Evolutionary conservation across 2,797 vertebrate genomes (phyloP).

Genomic region (Sebastes nivosus): DNA sequence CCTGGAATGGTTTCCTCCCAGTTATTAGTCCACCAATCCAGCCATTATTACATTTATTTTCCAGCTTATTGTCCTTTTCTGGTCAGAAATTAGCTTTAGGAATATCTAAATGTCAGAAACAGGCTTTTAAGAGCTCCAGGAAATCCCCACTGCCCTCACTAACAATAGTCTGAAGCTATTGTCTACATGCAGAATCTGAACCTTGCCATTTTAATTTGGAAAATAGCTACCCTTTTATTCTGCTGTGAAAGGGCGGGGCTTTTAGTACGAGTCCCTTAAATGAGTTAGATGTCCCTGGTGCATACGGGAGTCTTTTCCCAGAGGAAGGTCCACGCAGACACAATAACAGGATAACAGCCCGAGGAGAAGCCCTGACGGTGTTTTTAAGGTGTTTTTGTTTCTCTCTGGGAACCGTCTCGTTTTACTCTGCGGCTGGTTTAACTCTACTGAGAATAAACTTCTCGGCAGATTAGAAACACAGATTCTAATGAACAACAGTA

Average conservation of each 20-base stretch:
- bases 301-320: constrained; percentile 42
- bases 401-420: constrained; percentile 33
- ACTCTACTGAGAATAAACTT: constrained; percentile 33
- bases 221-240: constrained; percentile 62
- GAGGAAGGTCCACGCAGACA: constrained; percentile 50
- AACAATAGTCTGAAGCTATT: not conserved
- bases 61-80: not conserved
- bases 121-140: constrained; percentile 15
- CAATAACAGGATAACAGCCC: constrained; percentile 80
- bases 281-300: constrained; percentile 49
- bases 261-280: constrained; percentile 44
- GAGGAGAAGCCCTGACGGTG: constrained; percentile 51
- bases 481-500: constrained; percentile 13
- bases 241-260: constrained; percentile 50
- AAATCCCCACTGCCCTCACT: not conserved
- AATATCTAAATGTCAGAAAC: constrained; percentile 11
- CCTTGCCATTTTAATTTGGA: constrained; percentile 40
- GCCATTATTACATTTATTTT: constrained; percentile 8
- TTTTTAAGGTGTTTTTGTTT: constrained; percentile 70
- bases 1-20: not conserved
- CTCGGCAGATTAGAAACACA: constrained; percentile 6
- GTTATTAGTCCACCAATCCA: constrained; percentile 39
- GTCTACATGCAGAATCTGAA: constrained; percentile 19
- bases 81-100: constrained; percentile 13
- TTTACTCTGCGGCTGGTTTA: constrained; percentile 7